Conservation (phyloP, 2,888 invertebrate genomes). For the Agelastica alni region DNA sequence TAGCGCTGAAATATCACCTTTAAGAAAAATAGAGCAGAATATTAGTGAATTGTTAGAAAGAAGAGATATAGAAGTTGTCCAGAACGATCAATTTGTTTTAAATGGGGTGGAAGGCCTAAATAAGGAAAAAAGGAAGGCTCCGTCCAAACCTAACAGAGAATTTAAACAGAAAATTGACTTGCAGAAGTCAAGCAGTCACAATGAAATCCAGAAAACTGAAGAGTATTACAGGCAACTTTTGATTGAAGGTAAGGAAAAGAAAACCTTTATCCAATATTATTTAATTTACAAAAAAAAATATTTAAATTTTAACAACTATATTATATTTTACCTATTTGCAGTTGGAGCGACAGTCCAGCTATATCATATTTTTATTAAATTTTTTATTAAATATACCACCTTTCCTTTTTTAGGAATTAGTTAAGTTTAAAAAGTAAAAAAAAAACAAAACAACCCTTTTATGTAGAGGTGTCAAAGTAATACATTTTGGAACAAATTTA, state of each 20-base stretch:
- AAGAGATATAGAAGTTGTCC: conserved; percentile 52
- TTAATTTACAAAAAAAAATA: no score
- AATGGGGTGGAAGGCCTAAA: conserved; percentile 57
- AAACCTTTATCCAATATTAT: no score
- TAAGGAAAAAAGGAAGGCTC: conserved; percentile 52
- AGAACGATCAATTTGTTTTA: conserved; percentile 50
- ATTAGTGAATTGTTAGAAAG: conserved; percentile 69
- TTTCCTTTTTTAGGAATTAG: no score
- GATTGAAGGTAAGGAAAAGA: conserved; percentile 56
- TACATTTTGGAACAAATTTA: no score
- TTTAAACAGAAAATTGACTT: conserved; percentile 60
- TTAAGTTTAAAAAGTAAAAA: no score
- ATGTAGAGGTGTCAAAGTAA: no score
- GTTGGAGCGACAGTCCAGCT: no score
- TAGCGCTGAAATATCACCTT: conserved; percentile 68
- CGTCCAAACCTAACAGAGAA: conserved; percentile 46
- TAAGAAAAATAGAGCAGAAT: conserved; percentile 73
- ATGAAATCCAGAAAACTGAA: conserved; percentile 61
- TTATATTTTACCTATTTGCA: no score
- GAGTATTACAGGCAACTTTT: conserved; percentile 53
- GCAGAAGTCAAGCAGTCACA: conserved; percentile 67
- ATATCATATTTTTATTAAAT: no score
- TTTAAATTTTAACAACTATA: no score
- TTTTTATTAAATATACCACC: no score
- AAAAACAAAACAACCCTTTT: no score